Evolutionary conservation across 2,797 vertebrate genomes (phyloP), one percentile per base, ranked within the genome.

Genomic region (Thunnus albacares): DNA sequence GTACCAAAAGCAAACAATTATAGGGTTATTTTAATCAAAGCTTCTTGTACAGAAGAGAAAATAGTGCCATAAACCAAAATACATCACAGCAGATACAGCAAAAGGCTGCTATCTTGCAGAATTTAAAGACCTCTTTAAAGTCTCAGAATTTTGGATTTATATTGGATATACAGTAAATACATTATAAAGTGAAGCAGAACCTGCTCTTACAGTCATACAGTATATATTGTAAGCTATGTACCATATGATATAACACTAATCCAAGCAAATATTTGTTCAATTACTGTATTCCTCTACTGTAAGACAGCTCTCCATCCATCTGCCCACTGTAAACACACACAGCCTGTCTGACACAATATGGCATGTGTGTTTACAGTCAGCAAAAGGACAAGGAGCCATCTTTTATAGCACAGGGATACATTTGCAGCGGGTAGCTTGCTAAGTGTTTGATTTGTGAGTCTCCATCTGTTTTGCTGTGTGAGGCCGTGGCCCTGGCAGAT

Each of bases 371-470:
- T 94, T 92, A 93, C 77, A 89, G 75, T 87, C 67, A 43, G 81
- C 67, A 69, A 84, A 66, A n/a, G 88, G 80, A 81, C 83, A 79
- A 66, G 58, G 64, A 72, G 75, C 30, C 62, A 75, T 88, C 87
- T 90, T 92, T 88, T 81, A 85, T 58, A 84, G 83, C 1, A n/a
- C 74, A 64, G 77, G 77, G 80, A 90, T 91, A 77, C 86, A 85
- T 93, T 87, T 89, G 70, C 82, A 80, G 75, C 30, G 47, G 91
- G 86, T 71, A 74, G 83, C 67, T 81, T 58, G 80, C 87, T 85
- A 80, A 94, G 91, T 92, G 93, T 90, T 93, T 94, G 91, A 96
- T 95, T 95, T 96, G 95, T 92, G 90, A 94, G 90, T 77, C 90
- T 88, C 85, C 85, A 80, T 92, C 87, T 94, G 92, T 92, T 94